Base-by-base conservation (phyloP, 2,888 invertebrate genomes). In the Aleiodes leptofemur region DNA sequence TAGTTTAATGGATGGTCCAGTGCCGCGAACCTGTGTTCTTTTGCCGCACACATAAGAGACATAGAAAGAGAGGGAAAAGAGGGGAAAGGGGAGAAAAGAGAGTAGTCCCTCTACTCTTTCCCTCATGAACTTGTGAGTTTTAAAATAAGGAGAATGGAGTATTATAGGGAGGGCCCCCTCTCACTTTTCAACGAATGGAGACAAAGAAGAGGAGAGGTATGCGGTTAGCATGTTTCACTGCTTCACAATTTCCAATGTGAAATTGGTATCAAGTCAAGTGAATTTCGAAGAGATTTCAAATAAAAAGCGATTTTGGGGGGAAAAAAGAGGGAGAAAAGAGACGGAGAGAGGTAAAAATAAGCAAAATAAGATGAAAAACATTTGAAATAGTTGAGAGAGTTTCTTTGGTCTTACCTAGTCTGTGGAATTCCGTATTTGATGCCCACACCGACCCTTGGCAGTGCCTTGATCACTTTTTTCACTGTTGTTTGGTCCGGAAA, bases 361-460 rank as follows among this genome's bases (percentile, higher is more conserved):
- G 66, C 64, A 64, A 56, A 48, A 53, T 64, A 61, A 70, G 68
- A 11, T 48, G 71, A 23, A 50, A 71, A 48, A 51, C 6, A 57
- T 34, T 51, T 38, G 50, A 64, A 56, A 69, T n/a, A 53, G 68
- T 73, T 72, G 73, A 23, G 76, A 76, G 72, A 73, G 69, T 70
- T 71, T 23, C 23, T 23, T 64, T 48, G 72, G 76, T 38, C 92
- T 91, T 89, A 96, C 96, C 96, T 95, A 79, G 98, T 98, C 92
- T 99, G 99, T 71, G 98, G 97, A 87, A 99, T 97, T 85, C 99
- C 99, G 90, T 99, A 99, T 91, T 99, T 99, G 91, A 99, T 98
- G 86, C 99, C 99, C 69, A 99, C 98, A 9, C 99, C 99, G 79
- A 99, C 98, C 76, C 98, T 92, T 0, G 99, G 99, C 84, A 99